Base-by-base conservation (phyloP, 2,888 invertebrate species). In the Andrena bicolor region DNA sequence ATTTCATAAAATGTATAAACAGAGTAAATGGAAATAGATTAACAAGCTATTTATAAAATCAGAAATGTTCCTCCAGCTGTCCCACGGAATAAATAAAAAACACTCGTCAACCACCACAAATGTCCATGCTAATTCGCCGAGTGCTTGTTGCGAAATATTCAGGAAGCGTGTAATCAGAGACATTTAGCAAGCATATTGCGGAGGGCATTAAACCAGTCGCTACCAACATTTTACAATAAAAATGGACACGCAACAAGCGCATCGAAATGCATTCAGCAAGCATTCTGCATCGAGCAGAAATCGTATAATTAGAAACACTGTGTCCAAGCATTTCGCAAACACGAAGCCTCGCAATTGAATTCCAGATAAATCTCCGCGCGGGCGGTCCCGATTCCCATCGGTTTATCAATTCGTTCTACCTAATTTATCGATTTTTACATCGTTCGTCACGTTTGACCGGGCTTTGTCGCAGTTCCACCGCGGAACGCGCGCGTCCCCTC, bases 401-500 rank as follows among this genome's bases (percentile, higher is more conserved):
- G 48, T 64, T 60, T 3, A 10, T 63, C 20, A 48, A 70, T 13
- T 8, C 7, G 16, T 16, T 30, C 53, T 32, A 23, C n/a, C 16
- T 26, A 10, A 56, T 69, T 30, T 48, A 13, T n/a, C 48, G 32
- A 23, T 10, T 49, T 26, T 2, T 23, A 51, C 23, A 56, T 56
- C 56, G 56, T 26, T 56, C 20, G 53, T 74, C 66, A 48, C 41
- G 7, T 30, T 73, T 60, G 66, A 72, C 49, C 61, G 61, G 60
- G 32, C 2, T 72, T 23, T 7, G 51, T 73, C 60, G 63, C 48
- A 76, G 58, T 70, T 73, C 66, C 77, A 70, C 68, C 26, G 16
- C 58, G 26, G 41, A 16, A 69, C 64, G 48, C 70, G 32, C 28
- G n/a, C n/a, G 48, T 53, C 30, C 20, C 41, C 49, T 32, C 32